A percentile compares a stretch with the other conserved stretches of the same genome.
Evolutionary conservation across 1,140 invertebrate species (phyloP).

Genomic region (Diorhabda carinulata): DNA sequence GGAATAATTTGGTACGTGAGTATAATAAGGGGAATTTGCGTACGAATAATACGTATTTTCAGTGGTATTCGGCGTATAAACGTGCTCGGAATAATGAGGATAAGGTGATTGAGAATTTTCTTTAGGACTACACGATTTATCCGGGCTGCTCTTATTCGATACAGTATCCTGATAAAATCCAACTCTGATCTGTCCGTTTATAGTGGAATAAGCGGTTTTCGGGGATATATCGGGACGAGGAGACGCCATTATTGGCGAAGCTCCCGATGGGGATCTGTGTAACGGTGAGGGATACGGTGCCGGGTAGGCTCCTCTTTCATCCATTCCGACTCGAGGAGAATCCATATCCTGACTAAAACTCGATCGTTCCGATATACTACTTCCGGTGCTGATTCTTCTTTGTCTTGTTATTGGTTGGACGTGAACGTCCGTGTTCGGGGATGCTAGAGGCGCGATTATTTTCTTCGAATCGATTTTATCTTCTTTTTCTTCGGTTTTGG

Average conservation of each 20-base stretch:
- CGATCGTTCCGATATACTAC: constrained; percentile 68
- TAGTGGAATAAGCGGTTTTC: constrained; percentile 59
- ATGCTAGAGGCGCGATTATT: constrained; percentile 38
- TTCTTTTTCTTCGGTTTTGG: constrained; percentile 46
- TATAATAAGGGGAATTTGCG: constrained; percentile 40
- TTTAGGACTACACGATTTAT: constrained; percentile 65
- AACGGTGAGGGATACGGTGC: constrained; percentile 63
- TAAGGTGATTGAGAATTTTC: constrained; percentile 59
- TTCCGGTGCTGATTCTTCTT: constrained; percentile 65
- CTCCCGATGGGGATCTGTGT: constrained; percentile 55
- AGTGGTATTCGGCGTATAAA: constrained; percentile 50
- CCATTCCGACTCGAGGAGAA: constrained; percentile 61
- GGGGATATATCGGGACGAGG: constrained; percentile 54
- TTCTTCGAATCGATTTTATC: constrained; percentile 43
- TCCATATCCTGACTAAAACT: constrained; percentile 71
- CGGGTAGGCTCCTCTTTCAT: constrained; percentile 56
- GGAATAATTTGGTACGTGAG: constrained; percentile 39
- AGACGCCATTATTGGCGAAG: constrained; percentile 53
- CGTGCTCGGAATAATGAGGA: constrained; percentile 58
- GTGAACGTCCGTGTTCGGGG: constrained; percentile 45
- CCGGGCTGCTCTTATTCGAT: constrained; percentile 66
- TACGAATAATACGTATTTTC: constrained; percentile 38
- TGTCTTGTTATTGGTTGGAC: constrained; percentile 55
- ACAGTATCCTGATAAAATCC: constrained; percentile 76
- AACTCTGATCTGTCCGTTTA: constrained; percentile 69